Conservation (phyloP, 2,888 invertebrate genomes). For the Morpho helenor region DNA sequence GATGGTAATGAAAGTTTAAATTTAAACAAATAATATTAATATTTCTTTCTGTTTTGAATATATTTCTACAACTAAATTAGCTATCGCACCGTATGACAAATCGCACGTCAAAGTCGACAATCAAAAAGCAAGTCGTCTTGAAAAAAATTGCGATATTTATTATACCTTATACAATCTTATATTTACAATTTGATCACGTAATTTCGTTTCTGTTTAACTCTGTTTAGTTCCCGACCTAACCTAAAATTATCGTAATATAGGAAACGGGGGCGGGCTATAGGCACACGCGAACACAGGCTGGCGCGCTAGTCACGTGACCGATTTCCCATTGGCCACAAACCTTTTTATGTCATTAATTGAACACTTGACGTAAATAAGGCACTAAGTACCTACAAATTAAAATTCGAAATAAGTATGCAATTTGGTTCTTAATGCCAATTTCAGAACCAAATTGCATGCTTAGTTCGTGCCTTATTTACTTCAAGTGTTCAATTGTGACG, state of each 20-base stretch:
- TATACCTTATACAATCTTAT: constrained; percentile 43
- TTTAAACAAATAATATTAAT: too few relatives aligned
- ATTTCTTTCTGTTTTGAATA: too few relatives aligned
- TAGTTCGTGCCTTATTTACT: too few relatives aligned
- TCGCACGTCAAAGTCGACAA: not conserved
- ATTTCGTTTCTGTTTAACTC: constrained; percentile 69
- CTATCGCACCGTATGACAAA: too few relatives aligned
- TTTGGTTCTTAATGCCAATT: too few relatives aligned
- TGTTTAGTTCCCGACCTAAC: constrained; percentile 62
- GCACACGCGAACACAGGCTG: constrained; percentile 1
- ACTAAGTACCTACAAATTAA: too few relatives aligned
- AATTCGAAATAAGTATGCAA: too few relatives aligned
- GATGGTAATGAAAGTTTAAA: too few relatives aligned
- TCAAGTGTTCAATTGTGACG: not conserved
- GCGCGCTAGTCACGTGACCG: not conserved
- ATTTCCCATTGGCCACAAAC: not conserved
- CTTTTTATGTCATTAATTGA: not conserved
- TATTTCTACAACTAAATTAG: too few relatives aligned
- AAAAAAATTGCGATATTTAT: constrained; percentile 29
- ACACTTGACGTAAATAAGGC: too few relatives aligned
- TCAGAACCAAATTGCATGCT: too few relatives aligned
- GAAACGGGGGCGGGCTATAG: constrained; percentile 9
- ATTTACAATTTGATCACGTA: constrained; percentile 59
- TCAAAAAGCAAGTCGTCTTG: not conserved
- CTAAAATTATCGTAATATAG: constrained; percentile 38